Conservation (phyloP, 2,797 vertebrate genomes). For the Chromobotia macracanthus region DNA sequence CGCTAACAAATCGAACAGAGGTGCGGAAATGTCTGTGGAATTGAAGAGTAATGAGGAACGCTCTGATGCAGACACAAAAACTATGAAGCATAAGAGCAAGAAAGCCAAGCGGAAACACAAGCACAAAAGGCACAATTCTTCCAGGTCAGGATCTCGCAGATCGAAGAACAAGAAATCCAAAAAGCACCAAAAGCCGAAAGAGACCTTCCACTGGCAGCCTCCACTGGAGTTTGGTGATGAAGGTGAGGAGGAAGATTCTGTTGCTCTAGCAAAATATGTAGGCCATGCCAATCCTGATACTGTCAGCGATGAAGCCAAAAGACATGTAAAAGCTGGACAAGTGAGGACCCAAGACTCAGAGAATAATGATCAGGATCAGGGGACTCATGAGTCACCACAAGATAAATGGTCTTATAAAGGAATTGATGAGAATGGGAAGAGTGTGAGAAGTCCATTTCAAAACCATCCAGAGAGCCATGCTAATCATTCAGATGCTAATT, state of each 20-base stretch:
- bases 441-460: slow-evolving; percentile 65
- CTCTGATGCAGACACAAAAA: slow-evolving; percentile 63
- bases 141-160: slow-evolving; percentile 72
- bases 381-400: slow-evolving; percentile 57
- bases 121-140: slow-evolving; percentile 77
- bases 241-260: slow-evolving; percentile 83
- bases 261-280: slow-evolving; percentile 63
- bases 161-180: slow-evolving; percentile 87
- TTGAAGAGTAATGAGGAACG: slow-evolving; percentile 56
- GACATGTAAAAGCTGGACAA: slow-evolving; percentile 52
- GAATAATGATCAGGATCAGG: slow-evolving; percentile 57
- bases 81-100: slow-evolving; percentile 73
- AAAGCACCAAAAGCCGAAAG: slow-evolving; percentile 87
- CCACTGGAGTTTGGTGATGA: slow-evolving; percentile 95
- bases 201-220: slow-evolving; percentile 95
- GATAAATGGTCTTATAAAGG: slow-evolving; percentile 49
- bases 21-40: slow-evolving; percentile 39
- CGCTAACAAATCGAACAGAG: slow-evolving; percentile 65
- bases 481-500: slow-evolving; percentile 57
- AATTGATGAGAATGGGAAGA: slow-evolving; percentile 59
- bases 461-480: slow-evolving; percentile 56
- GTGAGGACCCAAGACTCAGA: slow-evolving; percentile 65
- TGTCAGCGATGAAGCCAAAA: slow-evolving; percentile 57
- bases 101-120: slow-evolving; percentile 84
- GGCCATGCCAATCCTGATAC: slow-evolving; percentile 23